phyloP scores from a whole-genome alignment of 2,113 vertebrate genomes.

The Oreotrochilus melanogaster region DNA sequence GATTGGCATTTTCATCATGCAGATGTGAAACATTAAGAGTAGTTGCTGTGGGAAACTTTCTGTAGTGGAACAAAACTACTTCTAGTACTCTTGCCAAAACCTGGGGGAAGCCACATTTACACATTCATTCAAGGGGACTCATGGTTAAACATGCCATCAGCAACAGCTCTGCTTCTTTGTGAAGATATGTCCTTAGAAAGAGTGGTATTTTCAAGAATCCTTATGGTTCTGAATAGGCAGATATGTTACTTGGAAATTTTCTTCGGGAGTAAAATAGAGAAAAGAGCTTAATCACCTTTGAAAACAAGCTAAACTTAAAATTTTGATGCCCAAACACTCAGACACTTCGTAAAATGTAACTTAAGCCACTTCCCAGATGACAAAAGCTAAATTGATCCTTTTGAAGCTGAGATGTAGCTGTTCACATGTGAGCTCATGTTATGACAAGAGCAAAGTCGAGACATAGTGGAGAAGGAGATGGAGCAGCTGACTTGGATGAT shows the following conservation, averaged over 20 bases:
- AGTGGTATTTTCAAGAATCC: background rate
- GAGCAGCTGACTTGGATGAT: background rate
- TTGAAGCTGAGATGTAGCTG: background rate
- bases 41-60: background rate
- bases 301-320: background rate
- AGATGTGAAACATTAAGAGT: background rate
- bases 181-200: background rate
- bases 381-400: background rate
- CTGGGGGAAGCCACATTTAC: background rate
- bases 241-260: background rate
- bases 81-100: background rate
- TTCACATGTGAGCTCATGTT: background rate
- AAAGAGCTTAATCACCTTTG: background rate
- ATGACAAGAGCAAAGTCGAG: background rate
- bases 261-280: background rate
- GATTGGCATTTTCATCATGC: background rate
- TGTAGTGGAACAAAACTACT: background rate
- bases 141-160: background rate
- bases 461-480: accelerated
- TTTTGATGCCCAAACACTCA: background rate
- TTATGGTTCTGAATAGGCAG: background rate
- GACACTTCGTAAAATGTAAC: background rate
- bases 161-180: background rate
- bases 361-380: background rate
- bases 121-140: background rate